These are phyloP conservation scores for Pangasius krempfi DNA, from an alignment of 2,797 vertebrate genomes.

Conservation along the genomic window DNA sequence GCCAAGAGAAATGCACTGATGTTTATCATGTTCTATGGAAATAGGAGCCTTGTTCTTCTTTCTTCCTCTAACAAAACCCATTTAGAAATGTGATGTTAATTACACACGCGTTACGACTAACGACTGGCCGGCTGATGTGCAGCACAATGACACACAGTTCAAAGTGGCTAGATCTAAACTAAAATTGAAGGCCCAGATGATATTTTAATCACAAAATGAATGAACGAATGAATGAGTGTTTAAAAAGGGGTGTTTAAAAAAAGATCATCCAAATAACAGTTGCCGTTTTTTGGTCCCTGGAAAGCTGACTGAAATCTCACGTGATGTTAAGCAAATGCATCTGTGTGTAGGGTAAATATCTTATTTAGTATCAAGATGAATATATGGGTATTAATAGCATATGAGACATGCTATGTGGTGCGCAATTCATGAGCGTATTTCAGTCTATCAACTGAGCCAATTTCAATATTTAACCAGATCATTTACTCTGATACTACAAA, in stretches of 20 bases:
- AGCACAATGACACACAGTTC: conserved; percentile 40
- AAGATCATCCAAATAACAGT: conserved; percentile 4
- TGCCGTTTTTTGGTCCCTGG: background rate
- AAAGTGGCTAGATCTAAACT: conserved; percentile 26
- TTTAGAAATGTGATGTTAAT: conserved; percentile 52
- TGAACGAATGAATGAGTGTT: conserved; percentile 27
- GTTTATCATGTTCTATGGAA: conserved; percentile 71
- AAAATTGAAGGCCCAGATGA: conserved; percentile 27
- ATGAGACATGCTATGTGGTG: conserved; percentile 10
- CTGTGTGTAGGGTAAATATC: background rate
- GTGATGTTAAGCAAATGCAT: conserved; percentile 45
- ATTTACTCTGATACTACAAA: conserved; percentile 31
- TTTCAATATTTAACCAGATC: conserved; percentile 20
- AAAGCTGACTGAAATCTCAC: conserved; percentile 12
- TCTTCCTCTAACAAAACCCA: conserved; percentile 50
- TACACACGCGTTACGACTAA: conserved; percentile 24
- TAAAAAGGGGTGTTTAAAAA: background rate
- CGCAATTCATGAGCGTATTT: conserved; percentile 9
- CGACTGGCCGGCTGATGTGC: conserved; percentile 24
- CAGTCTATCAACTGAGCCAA: conserved; percentile 6
- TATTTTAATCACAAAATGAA: conserved; percentile 1
- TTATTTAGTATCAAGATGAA: conserved; percentile 9
- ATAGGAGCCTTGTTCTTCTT: conserved; percentile 64
- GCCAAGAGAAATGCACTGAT: conserved; percentile 75
- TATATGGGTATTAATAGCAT: conserved; percentile 18